These are phyloP conservation scores for Boloria euphrosyne DNA, from an alignment of 2,888 invertebrate genomes.

Conservation along the genomic window DNA sequence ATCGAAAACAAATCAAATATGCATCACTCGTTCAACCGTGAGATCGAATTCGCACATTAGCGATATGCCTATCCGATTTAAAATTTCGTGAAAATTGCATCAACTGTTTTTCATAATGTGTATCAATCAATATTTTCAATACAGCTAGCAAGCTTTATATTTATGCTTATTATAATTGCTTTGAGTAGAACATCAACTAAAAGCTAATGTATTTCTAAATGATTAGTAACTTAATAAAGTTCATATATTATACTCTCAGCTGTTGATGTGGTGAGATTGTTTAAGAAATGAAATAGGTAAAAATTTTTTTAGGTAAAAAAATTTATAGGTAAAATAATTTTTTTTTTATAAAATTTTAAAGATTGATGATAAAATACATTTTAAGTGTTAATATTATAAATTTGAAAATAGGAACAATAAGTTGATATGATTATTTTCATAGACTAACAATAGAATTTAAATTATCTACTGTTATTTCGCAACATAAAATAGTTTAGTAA, in stretches of 20 bases:
- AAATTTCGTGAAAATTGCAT: constrained; percentile 36
- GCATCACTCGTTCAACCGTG: constrained; percentile 73
- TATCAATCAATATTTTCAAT: too few species aligned
- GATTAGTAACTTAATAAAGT: constrained; percentile 25
- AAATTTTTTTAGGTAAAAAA: too few species aligned
- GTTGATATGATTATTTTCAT: too few species aligned
- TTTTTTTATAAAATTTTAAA: too few species aligned
- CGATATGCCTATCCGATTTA: constrained; percentile 39
- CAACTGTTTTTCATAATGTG: constrained; percentile 9
- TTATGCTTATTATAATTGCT: too few species aligned
- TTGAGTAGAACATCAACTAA: constrained; percentile 14
- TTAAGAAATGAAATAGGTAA: background rate
- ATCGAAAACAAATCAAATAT: constrained; percentile 80
- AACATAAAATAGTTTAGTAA: background rate
- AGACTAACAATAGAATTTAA: background rate
- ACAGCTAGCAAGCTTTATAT: too few species aligned
- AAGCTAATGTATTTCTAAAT: constrained; percentile 21
- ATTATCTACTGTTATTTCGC: background rate
- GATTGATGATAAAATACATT: too few species aligned
- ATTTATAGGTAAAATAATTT: too few species aligned
- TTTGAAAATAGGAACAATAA: too few species aligned
- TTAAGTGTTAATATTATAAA: too few species aligned
- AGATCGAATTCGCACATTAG: constrained; percentile 75
- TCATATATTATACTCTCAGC: constrained; percentile 34
- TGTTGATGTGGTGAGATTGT: constrained; percentile 23